Conservation (phyloP, 2,888 invertebrate genomes). For the Allygus modestus region DNA sequence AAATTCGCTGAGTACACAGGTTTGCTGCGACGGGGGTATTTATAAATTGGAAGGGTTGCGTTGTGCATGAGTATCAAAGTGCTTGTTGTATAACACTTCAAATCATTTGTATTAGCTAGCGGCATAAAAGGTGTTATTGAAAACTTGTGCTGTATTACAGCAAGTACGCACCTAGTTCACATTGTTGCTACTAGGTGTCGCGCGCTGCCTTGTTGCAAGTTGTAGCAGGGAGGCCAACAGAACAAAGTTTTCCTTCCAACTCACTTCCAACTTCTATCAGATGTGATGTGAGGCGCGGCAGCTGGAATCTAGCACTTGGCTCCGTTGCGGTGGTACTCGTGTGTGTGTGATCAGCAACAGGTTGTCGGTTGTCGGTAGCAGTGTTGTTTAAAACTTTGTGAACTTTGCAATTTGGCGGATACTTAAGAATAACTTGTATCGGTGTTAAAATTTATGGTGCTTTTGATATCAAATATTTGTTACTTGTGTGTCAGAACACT, state of each 20-base stretch:
- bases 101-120: no score
- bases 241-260: not conserved
- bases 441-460: not conserved
- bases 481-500: not conserved
- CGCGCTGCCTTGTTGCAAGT: not conserved
- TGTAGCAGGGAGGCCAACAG: not conserved
- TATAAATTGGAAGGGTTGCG: no score
- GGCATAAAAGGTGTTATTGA: no score
- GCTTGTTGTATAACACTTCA: no score
- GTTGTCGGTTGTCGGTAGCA: not conserved
- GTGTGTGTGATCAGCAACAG: not conserved
- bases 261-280: not conserved
- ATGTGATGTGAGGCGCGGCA: constrained; percentile 17
- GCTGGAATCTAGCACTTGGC: not conserved
- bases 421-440: not conserved
- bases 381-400: constrained; percentile 39
- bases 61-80: no score
- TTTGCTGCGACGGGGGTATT: no score
- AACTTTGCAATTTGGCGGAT: not conserved
- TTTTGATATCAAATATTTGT: not conserved
- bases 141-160: not conserved
- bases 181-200: constrained; percentile 12
- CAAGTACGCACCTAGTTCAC: not conserved
- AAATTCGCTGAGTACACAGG: no score
- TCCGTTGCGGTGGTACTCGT: constrained; percentile 7